phyloP scores from a whole-genome alignment of 2,888 invertebrate species.

The Argynnis bischoffii region DNA sequence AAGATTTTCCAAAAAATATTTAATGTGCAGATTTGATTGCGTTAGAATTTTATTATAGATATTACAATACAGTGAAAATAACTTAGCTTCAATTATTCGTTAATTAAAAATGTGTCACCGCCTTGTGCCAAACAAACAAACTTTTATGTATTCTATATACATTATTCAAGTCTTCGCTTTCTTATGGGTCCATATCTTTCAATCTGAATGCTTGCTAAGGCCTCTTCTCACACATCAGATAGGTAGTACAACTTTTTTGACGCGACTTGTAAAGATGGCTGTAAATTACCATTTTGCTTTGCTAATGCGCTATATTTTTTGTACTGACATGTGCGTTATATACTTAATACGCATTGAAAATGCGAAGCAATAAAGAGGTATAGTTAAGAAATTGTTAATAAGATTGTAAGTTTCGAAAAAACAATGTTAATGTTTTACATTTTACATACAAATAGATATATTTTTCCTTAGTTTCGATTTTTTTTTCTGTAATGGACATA shows the following conservation, averaged over 20 bases:
- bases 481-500: too few relatives aligned
- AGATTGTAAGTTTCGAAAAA: too few relatives aligned
- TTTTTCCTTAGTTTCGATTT: too few relatives aligned
- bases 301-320: conserved; percentile 5
- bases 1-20: too few relatives aligned
- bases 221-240: not conserved
- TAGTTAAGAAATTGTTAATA: too few relatives aligned
- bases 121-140: not conserved
- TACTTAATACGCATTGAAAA: not conserved
- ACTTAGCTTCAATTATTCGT: not conserved
- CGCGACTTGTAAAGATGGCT: not conserved
- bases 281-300: conserved; percentile 15
- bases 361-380: too few relatives aligned
- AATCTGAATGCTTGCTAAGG: conserved; percentile 24
- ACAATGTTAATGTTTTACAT: too few relatives aligned
- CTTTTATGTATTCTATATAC: conserved; percentile 43
- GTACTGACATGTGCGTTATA: conserved; percentile 2
- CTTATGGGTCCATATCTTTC: conserved; percentile 51
- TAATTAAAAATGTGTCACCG: not conserved
- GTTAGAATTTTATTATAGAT: too few relatives aligned
- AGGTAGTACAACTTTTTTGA: conserved; percentile 3
- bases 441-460: too few relatives aligned
- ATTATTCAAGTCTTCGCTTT: conserved; percentile 59
- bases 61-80: too few relatives aligned
- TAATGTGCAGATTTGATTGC: too few relatives aligned